phyloP scores from a whole-genome alignment of 2,113 vertebrate species.

The Platysternon megacephalum region DNA sequence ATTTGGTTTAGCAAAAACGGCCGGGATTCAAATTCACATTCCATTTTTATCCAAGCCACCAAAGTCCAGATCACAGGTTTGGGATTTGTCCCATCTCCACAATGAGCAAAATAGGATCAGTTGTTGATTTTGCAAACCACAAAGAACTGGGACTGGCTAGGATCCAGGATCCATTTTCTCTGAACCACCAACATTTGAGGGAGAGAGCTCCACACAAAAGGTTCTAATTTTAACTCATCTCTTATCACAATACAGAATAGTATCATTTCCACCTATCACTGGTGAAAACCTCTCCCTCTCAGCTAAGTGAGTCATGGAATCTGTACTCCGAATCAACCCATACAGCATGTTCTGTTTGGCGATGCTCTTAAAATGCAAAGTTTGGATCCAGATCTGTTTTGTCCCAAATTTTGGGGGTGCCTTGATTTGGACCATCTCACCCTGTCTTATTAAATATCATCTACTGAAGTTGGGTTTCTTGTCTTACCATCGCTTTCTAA shows the following conservation, averaged over 20 bases:
- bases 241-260: too few species aligned
- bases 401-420: not conserved
- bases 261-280: not conserved
- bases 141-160: not conserved
- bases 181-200: not conserved
- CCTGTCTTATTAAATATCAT: conserved; percentile 37
- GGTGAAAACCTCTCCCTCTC: conserved; percentile 14
- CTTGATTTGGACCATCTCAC: not conserved
- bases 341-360: not conserved
- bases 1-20: not conserved
- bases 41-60: not conserved
- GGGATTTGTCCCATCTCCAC: not conserved
- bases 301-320: not conserved
- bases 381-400: not conserved
- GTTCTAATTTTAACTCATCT: too few species aligned
- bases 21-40: not conserved
- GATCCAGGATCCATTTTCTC: not conserved
- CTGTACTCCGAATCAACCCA: not conserved
- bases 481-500: conserved; percentile 26
- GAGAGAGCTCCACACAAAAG: not conserved
- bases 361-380: not conserved
- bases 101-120: not conserved
- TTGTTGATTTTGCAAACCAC: not conserved
- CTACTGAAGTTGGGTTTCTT: not conserved
- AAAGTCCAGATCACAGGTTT: not conserved